Percentiles rank a stretch among this genome's conserved stretches.
Conservation (phyloP, 2,888 invertebrate species). For the Caenorhabditis japonica region DNA sequence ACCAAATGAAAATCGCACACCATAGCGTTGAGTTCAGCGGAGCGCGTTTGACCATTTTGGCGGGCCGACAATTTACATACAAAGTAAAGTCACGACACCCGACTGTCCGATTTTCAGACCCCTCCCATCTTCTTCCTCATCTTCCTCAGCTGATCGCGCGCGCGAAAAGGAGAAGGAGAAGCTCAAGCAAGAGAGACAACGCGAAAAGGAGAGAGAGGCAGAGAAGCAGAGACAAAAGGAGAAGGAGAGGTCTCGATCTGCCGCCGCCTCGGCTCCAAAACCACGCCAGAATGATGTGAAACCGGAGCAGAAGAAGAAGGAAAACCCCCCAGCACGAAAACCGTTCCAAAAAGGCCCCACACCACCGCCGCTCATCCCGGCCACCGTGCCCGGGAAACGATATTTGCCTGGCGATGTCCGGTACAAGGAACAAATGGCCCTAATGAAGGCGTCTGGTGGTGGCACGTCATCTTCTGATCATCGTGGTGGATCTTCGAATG, state of each 20-base stretch:
- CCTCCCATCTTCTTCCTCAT: constrained; percentile 6
- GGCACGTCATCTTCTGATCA: not conserved
- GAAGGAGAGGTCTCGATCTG: constrained; percentile 15
- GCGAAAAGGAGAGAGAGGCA: constrained; percentile 26
- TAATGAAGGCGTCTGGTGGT: constrained; percentile 11
- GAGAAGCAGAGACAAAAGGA: constrained; percentile 31
- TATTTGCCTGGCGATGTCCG: constrained; percentile 69
- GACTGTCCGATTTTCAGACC: constrained; percentile 19
- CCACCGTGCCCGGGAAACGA: constrained; percentile 48
- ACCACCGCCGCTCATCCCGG: constrained; percentile 55
- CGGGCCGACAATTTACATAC: not conserved
- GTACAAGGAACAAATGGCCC: constrained; percentile 54
- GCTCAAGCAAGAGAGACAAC: constrained; percentile 23
- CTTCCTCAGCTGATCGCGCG: constrained; percentile 16
- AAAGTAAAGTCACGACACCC: too few species aligned
- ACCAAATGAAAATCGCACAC: too few species aligned
- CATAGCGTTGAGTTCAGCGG: too few species aligned
- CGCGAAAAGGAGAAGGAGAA: constrained; percentile 30
- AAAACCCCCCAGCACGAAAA: constrained; percentile 14
- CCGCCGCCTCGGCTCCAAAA: constrained; percentile 11
- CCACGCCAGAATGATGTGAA: not conserved
- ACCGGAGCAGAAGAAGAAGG: constrained; percentile 2
- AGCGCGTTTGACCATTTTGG: too few species aligned
- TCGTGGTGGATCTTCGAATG: constrained; percentile 13
- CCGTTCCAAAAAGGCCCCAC: constrained; percentile 51